Evolutionary conservation across 2,888 invertebrate genomes (phyloP), one percentile per base, ranked within the genome.

Genomic region (Cremastinae sp.): DNA sequence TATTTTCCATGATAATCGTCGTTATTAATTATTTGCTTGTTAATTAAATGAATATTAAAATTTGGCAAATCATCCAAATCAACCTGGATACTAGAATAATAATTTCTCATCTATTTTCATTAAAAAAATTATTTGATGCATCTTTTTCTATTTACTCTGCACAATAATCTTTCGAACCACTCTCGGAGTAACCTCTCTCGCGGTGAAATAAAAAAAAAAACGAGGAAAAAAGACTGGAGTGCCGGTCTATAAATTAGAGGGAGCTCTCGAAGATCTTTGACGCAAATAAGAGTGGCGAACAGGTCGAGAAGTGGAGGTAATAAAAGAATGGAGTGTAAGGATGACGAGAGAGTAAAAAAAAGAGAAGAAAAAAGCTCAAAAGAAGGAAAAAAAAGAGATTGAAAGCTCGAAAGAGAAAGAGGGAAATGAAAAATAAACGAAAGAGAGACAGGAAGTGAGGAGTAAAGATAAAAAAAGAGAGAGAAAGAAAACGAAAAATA

Each of bases 261-360:
- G 43, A 43, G 47, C 20, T 56, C 74, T 59, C 68, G 75, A 68
- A 72, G 75, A 62, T 64, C 68, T 68, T 62, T 55, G 65, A 70
- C 55, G 65, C 41, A 62, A 69, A 56, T 7, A 43, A 58, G 69
- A 61, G 28, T 16, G 43, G 56, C 12, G 45, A 37, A 55, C 16
- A 55, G 45, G 14, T 1, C 22, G 47, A 41, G 37, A 45, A 39
- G 12, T 28, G 47, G 35, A 69, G 37, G 41, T 56, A 41, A 45
- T 74, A 43, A 69, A 69, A 59, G 64, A 64, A 69, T 64, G 20
- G n/a, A 28, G 20, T 18, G 18, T 14, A 45, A 4, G 45, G 22
- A 9, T 7, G 2, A 14, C 1, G 22, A 45, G 20, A 14, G n/a
- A 4, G 37, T 0, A 12, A 39, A 47, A 55, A 64, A 37, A 47